A percentile compares a stretch with the other conserved stretches of the same genome.
Evolutionary conservation across 2,888 invertebrate species (phyloP).

Genomic region (Fragum sueziense): DNA sequence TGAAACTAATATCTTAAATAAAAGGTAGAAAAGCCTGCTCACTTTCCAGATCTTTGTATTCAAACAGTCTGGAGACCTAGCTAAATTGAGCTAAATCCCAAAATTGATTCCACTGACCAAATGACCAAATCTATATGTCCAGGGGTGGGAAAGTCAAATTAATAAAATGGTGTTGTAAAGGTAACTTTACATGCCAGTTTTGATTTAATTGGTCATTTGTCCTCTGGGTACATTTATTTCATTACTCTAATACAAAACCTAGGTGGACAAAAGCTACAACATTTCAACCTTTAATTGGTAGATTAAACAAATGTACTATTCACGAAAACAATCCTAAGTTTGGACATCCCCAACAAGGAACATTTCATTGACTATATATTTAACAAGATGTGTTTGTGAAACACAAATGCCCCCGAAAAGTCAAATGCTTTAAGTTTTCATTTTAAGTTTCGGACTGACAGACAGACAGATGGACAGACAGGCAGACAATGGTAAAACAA

Average conservation of each 20-base stretch:
- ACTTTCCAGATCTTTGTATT: too few species aligned
- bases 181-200: background rate
- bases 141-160: background rate
- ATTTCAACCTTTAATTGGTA: background rate
- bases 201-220: constrained; percentile 2
- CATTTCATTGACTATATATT: too few species aligned
- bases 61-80: background rate
- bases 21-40: too few species aligned
- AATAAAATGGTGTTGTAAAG: background rate
- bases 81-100: background rate
- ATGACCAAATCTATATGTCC: background rate
- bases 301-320: background rate
- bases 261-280: background rate
- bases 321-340: background rate
- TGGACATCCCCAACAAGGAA: background rate
- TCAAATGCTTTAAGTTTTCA: background rate
- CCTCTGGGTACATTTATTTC: constrained; percentile 6
- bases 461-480: too few species aligned
- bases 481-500: too few species aligned
- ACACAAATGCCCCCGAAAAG: background rate
- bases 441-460: too few species aligned
- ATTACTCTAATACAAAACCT: constrained; percentile 6
- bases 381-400: too few species aligned
- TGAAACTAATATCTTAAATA: too few species aligned
- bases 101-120: background rate